Evolutionary conservation across 2,113 vertebrate genomes (phyloP).

Genomic region (Haplotaxodon microlepis): DNA sequence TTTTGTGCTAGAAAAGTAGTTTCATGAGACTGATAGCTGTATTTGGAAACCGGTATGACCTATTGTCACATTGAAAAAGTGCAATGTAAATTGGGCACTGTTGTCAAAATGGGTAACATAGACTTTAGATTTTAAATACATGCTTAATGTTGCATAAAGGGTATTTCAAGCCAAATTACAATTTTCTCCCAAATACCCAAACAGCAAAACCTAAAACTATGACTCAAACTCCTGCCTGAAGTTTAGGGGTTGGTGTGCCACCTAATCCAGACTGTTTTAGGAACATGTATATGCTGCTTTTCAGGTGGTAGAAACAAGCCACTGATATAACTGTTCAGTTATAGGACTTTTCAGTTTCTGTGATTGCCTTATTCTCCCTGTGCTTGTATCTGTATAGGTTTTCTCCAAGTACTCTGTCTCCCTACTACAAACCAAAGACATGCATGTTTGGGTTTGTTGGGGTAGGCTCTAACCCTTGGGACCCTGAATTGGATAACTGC

Average conservation of each 20-base stretch:
- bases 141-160: background rate
- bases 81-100: background rate
- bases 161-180: background rate
- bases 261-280: background rate
- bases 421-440: background rate
- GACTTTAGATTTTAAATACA: background rate
- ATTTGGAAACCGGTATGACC: background rate
- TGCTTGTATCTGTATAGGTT: background rate
- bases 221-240: background rate
- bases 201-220: background rate
- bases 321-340: background rate
- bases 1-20: background rate
- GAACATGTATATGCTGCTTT: background rate
- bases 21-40: background rate
- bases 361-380: background rate
- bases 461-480: background rate
- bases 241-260: background rate
- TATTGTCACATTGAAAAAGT: background rate
- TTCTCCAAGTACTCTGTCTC: background rate
- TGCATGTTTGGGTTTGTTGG: background rate
- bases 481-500: background rate
- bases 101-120: background rate
- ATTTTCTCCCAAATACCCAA: background rate
- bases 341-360: background rate
- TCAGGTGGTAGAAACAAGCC: background rate